Percentiles rank a stretch among this genome's conserved stretches.
phyloP scores from a whole-genome alignment of 92 coral and sea anemone genomes.

The Siderastrea siderea region DNA sequence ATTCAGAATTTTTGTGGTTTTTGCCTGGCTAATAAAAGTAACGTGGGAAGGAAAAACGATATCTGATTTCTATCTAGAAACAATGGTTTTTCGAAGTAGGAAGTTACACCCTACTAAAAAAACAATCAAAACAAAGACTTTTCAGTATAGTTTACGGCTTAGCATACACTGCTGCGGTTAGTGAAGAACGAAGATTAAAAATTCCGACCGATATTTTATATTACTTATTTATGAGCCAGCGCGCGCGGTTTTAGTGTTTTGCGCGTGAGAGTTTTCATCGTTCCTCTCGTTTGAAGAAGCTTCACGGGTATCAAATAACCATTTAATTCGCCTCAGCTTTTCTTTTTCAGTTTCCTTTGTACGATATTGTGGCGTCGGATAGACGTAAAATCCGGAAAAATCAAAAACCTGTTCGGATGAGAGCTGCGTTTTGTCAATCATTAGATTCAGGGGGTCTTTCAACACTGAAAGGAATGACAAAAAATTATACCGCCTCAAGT shows the following conservation, averaged over 20 bases:
- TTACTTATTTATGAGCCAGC: too few species aligned
- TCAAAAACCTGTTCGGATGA: not conserved
- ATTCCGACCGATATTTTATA: not conserved
- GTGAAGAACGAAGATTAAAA: too few species aligned
- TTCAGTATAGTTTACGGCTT: constrained; percentile 1
- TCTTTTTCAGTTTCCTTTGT: not conserved
- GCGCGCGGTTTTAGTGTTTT: too few species aligned
- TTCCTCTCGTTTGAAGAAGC: not conserved
- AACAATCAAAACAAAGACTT: constrained; percentile 5
- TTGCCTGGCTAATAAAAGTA: constrained; percentile 18
- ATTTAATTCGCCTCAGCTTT: not conserved
- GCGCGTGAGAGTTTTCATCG: not conserved
- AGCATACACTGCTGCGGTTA: not conserved
- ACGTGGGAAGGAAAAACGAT: constrained; percentile 34
- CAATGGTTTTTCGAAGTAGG: constrained; percentile 31
- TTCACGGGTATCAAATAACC: not conserved
- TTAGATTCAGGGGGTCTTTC: not conserved
- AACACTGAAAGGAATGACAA: too few species aligned
- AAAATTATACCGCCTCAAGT: too few species aligned
- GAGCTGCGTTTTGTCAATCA: constrained; percentile 24
- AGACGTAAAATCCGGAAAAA: constrained; percentile 23
- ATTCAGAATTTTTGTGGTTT: constrained; percentile 9
- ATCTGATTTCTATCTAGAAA: constrained; percentile 12
- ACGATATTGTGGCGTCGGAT: constrained; percentile 24
- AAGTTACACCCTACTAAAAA: constrained; percentile 38